phyloP scores from a whole-genome alignment of 2,797 vertebrate genomes.

The Melanotaenia trifasciata region DNA sequence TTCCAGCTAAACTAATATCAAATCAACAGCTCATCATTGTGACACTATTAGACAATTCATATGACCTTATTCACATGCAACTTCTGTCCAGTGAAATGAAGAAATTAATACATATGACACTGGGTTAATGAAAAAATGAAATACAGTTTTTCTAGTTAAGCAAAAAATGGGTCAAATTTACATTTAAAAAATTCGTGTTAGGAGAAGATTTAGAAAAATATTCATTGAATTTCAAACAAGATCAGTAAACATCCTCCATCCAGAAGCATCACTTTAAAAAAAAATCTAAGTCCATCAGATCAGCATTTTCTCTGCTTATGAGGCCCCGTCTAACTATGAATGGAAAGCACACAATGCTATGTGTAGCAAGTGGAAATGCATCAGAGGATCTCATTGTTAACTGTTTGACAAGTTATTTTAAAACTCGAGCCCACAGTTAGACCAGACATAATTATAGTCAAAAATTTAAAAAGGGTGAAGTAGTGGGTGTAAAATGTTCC shows the following conservation, averaged over 20 bases:
- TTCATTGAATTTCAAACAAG: neutral
- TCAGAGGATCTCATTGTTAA: slow-evolving; percentile 29
- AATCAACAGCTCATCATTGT: neutral
- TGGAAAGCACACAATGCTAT: neutral
- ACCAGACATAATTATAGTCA: slow-evolving; percentile 32
- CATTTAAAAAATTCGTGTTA: neutral
- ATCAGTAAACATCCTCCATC: neutral
- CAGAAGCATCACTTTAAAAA: neutral
- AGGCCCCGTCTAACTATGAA: neutral
- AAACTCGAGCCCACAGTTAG: slow-evolving; percentile 8
- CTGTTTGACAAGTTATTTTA: slow-evolving; percentile 29
- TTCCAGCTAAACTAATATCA: neutral
- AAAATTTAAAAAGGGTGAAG: slow-evolving; percentile 8
- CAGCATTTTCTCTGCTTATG: slow-evolving; percentile 18
- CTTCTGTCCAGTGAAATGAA: neutral
- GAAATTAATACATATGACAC: neutral
- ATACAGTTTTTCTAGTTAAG: neutral
- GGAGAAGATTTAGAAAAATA: neutral
- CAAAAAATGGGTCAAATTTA: neutral
- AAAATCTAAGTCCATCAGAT: neutral
- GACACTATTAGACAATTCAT: slow-evolving; percentile 15
- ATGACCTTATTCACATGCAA: neutral
- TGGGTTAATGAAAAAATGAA: neutral
- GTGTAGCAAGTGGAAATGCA: neutral
- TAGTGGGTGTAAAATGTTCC: slow-evolving; percentile 51